Conservation (phyloP, 2,888 invertebrate species). For the Orthonevra nobilis region DNA sequence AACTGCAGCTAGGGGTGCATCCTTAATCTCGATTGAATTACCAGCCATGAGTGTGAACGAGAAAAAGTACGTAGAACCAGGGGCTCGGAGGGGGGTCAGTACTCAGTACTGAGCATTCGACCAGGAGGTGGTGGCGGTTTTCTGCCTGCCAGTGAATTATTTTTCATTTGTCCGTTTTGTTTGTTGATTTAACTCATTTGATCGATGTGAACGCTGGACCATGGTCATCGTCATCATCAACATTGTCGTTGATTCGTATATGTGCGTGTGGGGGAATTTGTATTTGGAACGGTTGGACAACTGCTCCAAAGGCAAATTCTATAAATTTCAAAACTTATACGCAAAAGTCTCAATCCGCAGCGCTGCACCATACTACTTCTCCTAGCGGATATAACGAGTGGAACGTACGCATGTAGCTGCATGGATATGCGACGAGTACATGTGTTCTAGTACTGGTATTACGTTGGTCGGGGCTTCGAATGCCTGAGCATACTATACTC, state of each 20-base stretch:
- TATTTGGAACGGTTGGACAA: conserved; percentile 21
- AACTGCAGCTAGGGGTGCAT: conserved; percentile 63
- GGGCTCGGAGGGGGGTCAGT: not conserved
- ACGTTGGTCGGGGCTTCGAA: conserved; percentile 27
- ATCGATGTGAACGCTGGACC: conserved; percentile 55
- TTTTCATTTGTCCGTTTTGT: conserved; percentile 69
- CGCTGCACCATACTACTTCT: conserved; percentile 35
- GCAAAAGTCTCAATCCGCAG: conserved; percentile 68
- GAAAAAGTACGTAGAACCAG: conserved; percentile 33
- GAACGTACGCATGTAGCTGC: not conserved
- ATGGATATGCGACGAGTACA: too few relatives aligned
- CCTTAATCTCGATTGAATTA: conserved; percentile 69
- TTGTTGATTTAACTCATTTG: conserved; percentile 69
- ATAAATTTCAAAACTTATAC: conserved; percentile 70
- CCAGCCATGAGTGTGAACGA: conserved; percentile 57
- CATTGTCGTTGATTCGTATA: conserved; percentile 9
- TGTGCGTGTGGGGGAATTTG: conserved; percentile 1
- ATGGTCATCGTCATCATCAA: conserved; percentile 34
- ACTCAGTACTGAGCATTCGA: too few relatives aligned
- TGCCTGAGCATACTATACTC: conserved; percentile 16
- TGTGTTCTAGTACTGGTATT: conserved; percentile 4
- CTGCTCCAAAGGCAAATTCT: conserved; percentile 65
- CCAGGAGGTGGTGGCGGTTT: conserved; percentile 27
- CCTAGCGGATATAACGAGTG: conserved; percentile 28
- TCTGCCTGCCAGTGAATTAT: conserved; percentile 58